A percentile compares a stretch with the other conserved stretches of the same genome.
These are phyloP conservation scores for Blera fallax DNA, from an alignment of 2,888 invertebrate genomes.

Conservation along the genomic window DNA sequence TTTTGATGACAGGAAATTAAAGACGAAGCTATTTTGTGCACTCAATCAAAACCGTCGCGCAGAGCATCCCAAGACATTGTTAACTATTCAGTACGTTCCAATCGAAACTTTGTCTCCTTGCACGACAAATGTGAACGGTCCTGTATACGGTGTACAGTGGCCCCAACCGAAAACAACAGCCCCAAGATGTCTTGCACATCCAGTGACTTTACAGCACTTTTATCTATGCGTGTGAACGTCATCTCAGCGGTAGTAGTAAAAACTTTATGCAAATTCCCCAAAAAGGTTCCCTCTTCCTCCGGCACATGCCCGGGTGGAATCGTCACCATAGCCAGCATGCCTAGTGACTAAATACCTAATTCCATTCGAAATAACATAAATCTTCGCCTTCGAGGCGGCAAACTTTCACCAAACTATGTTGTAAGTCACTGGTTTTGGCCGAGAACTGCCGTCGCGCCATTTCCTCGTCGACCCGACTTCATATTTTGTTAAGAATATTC, in stretches of 20 bases:
- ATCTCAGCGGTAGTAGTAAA: background rate
- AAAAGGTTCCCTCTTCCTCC: background rate
- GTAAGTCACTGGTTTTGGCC: conserved; percentile 46
- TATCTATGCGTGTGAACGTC: conserved; percentile 4
- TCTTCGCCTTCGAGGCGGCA: conserved; percentile 52
- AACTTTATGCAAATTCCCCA: conserved; percentile 58
- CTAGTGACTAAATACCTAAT: conserved; percentile 53
- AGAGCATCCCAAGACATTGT: conserved; percentile 44
- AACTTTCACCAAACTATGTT: conserved; percentile 56
- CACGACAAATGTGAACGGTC: background rate
- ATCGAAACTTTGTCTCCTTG: conserved; percentile 58
- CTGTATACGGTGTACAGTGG: background rate
- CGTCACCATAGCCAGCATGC: background rate
- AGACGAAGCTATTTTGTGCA: conserved; percentile 66
- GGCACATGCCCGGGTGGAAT: background rate
- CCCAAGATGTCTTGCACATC: background rate
- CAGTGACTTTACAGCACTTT: background rate
- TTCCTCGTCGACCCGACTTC: background rate
- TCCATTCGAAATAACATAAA: conserved; percentile 41
- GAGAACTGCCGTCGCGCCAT: background rate
- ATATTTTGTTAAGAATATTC: conserved; percentile 19
- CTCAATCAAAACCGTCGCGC: conserved; percentile 56
- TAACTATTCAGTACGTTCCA: conserved; percentile 51
- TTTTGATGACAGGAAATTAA: conserved; percentile 72
- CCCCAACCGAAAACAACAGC: conserved; percentile 10